phyloP scores from a whole-genome alignment of 64 coral and sea anemone genomes.

The Exaiptasia diaphana region DNA sequence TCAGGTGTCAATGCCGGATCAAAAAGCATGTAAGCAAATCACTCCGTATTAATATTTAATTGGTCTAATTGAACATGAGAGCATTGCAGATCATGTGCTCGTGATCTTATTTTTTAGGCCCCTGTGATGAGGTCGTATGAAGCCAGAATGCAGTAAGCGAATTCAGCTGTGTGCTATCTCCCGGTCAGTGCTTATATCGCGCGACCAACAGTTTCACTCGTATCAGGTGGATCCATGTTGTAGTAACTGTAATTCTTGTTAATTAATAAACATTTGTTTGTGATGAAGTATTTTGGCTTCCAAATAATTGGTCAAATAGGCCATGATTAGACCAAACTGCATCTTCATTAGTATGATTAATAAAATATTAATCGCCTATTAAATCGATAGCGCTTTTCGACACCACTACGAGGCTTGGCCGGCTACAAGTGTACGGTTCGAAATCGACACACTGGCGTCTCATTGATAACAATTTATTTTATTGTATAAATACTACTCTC shows the following conservation, averaged over 20 bases:
- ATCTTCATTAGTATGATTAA: constrained; percentile 96
- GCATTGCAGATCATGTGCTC: constrained; percentile 90
- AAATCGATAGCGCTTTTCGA: constrained; percentile 85
- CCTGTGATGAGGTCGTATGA: neutral
- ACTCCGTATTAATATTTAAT: constrained; percentile 99
- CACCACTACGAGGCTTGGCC: constrained; percentile 65
- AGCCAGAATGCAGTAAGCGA: neutral
- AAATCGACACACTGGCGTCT: constrained; percentile 66
- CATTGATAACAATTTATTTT: constrained; percentile 68
- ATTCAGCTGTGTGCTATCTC: constrained; percentile 29
- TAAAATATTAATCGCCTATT: constrained; percentile 99
- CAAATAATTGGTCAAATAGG: constrained; percentile 99
- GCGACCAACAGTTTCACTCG: neutral
- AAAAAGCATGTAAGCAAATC: constrained; percentile 99
- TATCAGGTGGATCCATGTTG: constrained; percentile 33
- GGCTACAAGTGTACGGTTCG: constrained; percentile 20
- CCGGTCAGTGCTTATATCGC: neutral
- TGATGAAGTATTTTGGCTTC: constrained; percentile 99
- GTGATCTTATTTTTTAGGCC: constrained; percentile 64
- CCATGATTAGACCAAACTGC: constrained; percentile 96
- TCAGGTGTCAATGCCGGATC: constrained; percentile 98
- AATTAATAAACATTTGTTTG: constrained; percentile 99
- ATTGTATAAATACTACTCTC: constrained; percentile 34
- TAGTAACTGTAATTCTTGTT: constrained; percentile 91
- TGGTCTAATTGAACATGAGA: constrained; percentile 99